Evolutionary conservation across 2,888 invertebrate species (phyloP), one percentile per base, ranked within the genome.

Genomic region (Criorhina ranunculi): DNA sequence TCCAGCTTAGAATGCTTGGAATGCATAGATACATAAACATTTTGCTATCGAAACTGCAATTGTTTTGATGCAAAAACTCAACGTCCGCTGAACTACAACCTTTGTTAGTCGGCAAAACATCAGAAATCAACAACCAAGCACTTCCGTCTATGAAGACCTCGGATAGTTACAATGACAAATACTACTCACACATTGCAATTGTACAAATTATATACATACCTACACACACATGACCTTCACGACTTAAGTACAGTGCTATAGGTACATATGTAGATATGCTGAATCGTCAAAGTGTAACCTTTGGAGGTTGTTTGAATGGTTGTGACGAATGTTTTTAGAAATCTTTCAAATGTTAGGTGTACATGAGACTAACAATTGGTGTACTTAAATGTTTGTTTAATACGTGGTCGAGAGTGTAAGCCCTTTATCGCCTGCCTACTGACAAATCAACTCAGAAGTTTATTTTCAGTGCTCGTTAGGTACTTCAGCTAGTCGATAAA

Each of bases 101-200:
- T 35, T 11, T 5, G 9, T 2, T 9, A 33, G 53, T 33, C 33
- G 33, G 33, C 33, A 5, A 33, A 33, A 33, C 9, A 8, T 33
- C 17, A 29, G 24, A 8, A 7, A 35, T 17, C 9, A 33, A 35
- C 12, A 33, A 29, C 15, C n/a, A 53, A 53, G 17, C 11, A 55
- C 37, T 51, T 66, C 64, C 64, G 64, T 31, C 49, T 51, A 33
- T 37, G 17, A 17, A 12, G 11, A 33, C n/a, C 31, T 12, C 2
- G 8, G 15, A 31, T 15, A 60, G 5, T 15, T 5, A 7, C 9
- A 12, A 15, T 46, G 19, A 15, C 9, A 33, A 53, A 33, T 15
- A 59, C n/a, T 35, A n/a, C 6, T 33, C 6, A 17, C 9, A 19
- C 17, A 9, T 17, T 17, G 7, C 7, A 44, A 44, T 11, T 51